Base-by-base conservation (phyloP, 2,113 vertebrate genomes). In the Epinephelus cyanopodus region DNA sequence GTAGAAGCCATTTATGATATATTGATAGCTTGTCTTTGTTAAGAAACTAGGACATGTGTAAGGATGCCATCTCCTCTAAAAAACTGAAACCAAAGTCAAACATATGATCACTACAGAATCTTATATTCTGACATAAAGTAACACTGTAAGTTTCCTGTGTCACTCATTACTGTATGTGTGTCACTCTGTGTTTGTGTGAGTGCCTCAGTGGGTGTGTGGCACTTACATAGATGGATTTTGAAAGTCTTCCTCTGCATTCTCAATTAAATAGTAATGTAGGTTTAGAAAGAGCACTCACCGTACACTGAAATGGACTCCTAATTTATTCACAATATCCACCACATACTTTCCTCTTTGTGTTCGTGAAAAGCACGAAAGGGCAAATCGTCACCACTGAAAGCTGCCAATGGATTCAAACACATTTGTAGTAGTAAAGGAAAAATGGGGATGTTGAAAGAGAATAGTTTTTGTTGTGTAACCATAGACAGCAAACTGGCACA, bases 221-320 rank as follows among this genome's bases (percentile, higher is more conserved):
- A 71, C 48, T 54, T 62, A 29, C 18, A 69, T 21, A 13, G 70
- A 84, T 54, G 54, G 25, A 65, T 65, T 57, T 58, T 56, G 1
- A 52, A 79, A 68, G 48, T 68, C 37, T 64, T 63, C 42, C 42
- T 69, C 39, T 58, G 69, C 27, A 14, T 64, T 65, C 60, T 65
- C 64, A 73, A 73, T 86, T 15, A 77, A 77, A 74, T 67, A 76
- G 27, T 79, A 78, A 88, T 77, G 64, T 33, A 53, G 60, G 27
- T 70, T 82, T 29, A 13, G 13, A 54, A 56, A n/a, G 57, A 82
- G 72, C 3, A 84, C 83, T 90, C 86, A 91, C 45, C 66, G 74
- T 93, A 92, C 64, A 92, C 29, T 81, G 15, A 76, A 74, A 64
- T 87, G 67, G 75, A 93, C 68, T 85, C 63, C 70, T 60, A 89